These are phyloP conservation scores for Acanthosoma haemorrhoidale DNA, from an alignment of 2,888 invertebrate genomes.

Conservation along the genomic window DNA sequence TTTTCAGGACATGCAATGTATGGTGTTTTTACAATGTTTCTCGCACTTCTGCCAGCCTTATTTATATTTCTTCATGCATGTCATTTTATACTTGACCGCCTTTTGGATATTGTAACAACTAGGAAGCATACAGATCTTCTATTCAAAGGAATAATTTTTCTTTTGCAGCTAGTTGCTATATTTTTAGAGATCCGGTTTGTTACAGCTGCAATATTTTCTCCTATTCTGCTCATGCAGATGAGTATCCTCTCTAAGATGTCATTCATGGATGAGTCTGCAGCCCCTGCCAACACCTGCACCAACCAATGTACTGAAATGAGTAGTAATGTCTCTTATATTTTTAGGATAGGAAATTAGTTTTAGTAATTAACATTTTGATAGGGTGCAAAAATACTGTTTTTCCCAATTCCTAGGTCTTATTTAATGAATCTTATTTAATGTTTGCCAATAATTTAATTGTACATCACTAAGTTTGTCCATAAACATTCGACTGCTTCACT, in stretches of 20 bases:
- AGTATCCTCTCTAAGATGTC: slow-evolving; percentile 36
- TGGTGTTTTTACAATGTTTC: slow-evolving; percentile 38
- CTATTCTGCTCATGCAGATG: slow-evolving; percentile 37
- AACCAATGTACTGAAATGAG: not conserved
- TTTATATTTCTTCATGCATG: slow-evolving; percentile 36
- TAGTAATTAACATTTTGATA: no score
- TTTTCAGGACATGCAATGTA: slow-evolving; percentile 36
- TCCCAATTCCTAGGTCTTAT: no score
- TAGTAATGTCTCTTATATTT: no score
- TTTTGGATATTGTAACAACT: slow-evolving; percentile 35
- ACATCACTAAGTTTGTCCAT: no score
- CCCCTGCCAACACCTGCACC: not conserved
- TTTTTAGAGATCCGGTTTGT: slow-evolving; percentile 33
- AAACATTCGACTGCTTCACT: no score
- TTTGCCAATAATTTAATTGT: no score
- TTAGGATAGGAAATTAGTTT: no score
- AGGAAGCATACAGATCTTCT: slow-evolving; percentile 30
- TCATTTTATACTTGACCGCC: slow-evolving; percentile 35
- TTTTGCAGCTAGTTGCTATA: slow-evolving; percentile 30
- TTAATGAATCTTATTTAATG: no score
- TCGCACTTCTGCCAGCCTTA: slow-evolving; percentile 34
- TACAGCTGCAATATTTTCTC: slow-evolving; percentile 33
- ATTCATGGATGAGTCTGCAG: slow-evolving; percentile 32
- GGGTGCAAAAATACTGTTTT: no score
- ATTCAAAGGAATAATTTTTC: slow-evolving; percentile 33